Percentiles rank a stretch among this genome's conserved stretches.
phyloP scores from a whole-genome alignment of 2,797 vertebrate species.

The Myotis daubentonii region DNA sequence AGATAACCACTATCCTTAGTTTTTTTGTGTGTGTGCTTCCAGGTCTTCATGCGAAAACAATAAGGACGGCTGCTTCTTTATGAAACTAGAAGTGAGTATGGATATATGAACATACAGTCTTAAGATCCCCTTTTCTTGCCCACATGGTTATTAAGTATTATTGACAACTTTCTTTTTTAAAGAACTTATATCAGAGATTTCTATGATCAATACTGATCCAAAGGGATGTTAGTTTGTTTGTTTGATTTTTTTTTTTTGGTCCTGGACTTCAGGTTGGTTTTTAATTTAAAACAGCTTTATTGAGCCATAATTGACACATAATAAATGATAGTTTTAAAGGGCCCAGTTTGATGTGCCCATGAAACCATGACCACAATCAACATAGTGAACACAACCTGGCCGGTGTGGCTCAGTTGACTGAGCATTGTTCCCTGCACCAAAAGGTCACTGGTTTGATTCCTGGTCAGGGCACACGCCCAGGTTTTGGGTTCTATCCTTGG shows the following conservation, averaged over 20 bases:
- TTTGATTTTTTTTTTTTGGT: not conserved
- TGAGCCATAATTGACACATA: not conserved
- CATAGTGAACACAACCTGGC: not conserved
- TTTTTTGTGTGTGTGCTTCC: not conserved
- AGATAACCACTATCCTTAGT: not conserved
- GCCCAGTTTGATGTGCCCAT: not conserved
- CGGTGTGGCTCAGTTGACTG: too few relatives aligned
- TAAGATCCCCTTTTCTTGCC: not conserved
- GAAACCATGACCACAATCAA: not conserved
- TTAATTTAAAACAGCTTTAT: not conserved
- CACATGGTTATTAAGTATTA: not conserved
- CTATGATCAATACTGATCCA: not conserved
- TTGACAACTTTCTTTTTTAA: not conserved
- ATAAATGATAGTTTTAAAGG: not conserved
- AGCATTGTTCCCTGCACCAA: too few relatives aligned
- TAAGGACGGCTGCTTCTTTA: not conserved
- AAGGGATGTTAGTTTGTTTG: not conserved
- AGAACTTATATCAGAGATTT: not conserved
- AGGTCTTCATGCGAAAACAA: not conserved
- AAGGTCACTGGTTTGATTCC: too few relatives aligned
- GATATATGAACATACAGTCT: not conserved
- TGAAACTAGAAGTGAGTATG: not conserved
- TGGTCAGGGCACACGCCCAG: too few relatives aligned
- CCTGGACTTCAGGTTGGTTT: not conserved
- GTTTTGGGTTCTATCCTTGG: too few relatives aligned